Base-by-base conservation (phyloP, 2,888 invertebrate genomes). In the Drosophila mulleri region DNA sequence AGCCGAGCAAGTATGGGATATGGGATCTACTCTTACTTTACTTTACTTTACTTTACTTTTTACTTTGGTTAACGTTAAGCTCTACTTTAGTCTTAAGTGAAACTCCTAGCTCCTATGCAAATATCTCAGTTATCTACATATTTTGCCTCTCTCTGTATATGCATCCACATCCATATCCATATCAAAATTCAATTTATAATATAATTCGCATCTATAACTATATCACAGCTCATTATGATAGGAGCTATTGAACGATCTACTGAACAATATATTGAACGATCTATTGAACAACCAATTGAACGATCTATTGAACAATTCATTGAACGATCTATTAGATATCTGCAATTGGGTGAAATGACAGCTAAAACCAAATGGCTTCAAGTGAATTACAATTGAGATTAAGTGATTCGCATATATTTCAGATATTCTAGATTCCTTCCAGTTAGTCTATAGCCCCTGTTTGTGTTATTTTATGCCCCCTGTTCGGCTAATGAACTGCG, bases 401-500 rank as follows among this genome's bases (percentile, higher is more conserved):
- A 32, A 32, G 8, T 32, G 9, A 32, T 32, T 32, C 1, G 32
- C 11, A 32, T 32, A 32, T 11, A 11, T 32, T 32, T 11, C 11
- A 11, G 9, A 32, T 11, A n/a, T 16, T 26, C 14, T 0, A 26
- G 11, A 29, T n/a, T 29, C n/a, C 9, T 1, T 4, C 1, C 1
- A 29, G 6, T 5, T 26, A 16, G 16, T 2, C 37, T 42, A 11
- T 48, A 11, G n/a, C 32, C 23, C 29, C n/a, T 18, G 2, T 12
- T 44, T 16, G 1, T 75, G 71, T 71, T 78, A 57, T 71, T 60
- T 57, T 57, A 67, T 67, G 52, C 54, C 60, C 56, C 48, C 32
- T 50, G 66, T 20, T 18, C 35, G 39, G 65, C 61, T 70, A 68
- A 83, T 80, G 42, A 57, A 50, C 52, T 78, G 70, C 48, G 48